phyloP scores from a whole-genome alignment of 2,888 invertebrate genomes.

The Chaetoderma sp. region DNA sequence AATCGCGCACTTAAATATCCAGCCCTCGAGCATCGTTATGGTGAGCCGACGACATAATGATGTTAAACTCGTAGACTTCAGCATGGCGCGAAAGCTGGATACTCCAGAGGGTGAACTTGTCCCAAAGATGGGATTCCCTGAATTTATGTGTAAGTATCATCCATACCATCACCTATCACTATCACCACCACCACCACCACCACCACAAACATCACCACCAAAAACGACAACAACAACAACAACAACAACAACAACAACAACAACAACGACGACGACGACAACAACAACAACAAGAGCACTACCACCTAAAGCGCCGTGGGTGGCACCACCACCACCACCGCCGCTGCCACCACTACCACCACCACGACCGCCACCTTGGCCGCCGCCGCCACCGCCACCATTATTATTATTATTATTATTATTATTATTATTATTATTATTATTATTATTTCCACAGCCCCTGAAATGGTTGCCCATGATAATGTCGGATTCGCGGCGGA shows the following conservation, averaged over 20 bases:
- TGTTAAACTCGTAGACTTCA: constrained; percentile 92
- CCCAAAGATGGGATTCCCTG: constrained; percentile 57
- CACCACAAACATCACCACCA: no score
- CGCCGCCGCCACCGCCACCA: no score
- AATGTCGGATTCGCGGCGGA: constrained; percentile 79
- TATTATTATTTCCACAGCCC: constrained; percentile 76
- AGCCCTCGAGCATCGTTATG: constrained; percentile 97
- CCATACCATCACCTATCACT: no score
- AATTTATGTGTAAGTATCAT: constrained; percentile 58
- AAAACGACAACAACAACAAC: no score
- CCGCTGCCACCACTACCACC: no score
- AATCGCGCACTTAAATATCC: constrained; percentile 73
- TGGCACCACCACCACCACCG: no score
- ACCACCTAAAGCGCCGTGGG: no score
- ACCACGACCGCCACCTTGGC: no score
- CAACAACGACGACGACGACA: neutral
- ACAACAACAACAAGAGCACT: no score
- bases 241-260: neutral
- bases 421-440: no score
- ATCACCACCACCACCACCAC: no score
- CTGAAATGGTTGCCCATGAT: constrained; percentile 90
- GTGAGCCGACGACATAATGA: constrained; percentile 73
- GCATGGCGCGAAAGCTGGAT: constrained; percentile 77
- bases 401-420: no score
- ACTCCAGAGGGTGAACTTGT: constrained; percentile 48